Percentiles rank a stretch among this genome's conserved stretches.
These are phyloP conservation scores for Pedionomus torquatus DNA, from an alignment of 2,113 vertebrate genomes.

Conservation along the genomic window DNA sequence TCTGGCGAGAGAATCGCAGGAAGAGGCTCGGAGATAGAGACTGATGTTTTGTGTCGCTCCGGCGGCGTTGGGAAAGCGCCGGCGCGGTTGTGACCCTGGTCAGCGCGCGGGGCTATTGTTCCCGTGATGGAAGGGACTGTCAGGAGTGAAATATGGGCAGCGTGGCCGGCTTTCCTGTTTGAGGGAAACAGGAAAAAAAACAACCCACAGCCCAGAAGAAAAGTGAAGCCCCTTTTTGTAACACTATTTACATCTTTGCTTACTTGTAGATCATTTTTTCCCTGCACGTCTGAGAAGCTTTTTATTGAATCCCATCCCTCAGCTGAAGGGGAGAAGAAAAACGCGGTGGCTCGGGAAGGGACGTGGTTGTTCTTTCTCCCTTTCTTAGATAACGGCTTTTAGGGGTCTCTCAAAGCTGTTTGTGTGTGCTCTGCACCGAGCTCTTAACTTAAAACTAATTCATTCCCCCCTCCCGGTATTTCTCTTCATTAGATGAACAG, in stretches of 20 bases:
- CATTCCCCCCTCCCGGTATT: background rate
- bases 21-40: background rate
- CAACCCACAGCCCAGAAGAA: background rate
- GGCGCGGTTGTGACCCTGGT: conserved; percentile 29
- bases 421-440: background rate
- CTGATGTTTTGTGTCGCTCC: background rate
- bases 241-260: background rate
- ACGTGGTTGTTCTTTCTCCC: fast-evolving
- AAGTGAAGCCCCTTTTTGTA: background rate
- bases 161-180: conserved; percentile 39
- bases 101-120: conserved; percentile 44
- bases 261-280: background rate
- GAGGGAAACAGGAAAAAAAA: conserved; percentile 48
- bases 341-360: background rate
- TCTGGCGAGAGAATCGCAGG: background rate
- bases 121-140: conserved; percentile 49
- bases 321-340: background rate
- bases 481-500: conserved; percentile 20
- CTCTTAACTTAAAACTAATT: background rate
- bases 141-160: conserved; percentile 50
- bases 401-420: background rate
- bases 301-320: background rate
- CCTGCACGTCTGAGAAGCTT: background rate
- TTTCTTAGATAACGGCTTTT: background rate
- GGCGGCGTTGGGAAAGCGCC: conserved; percentile 3